Evolutionary conservation across 2,797 vertebrate species (phyloP), one percentile per base, ranked within the genome.

Genomic region (Spea hammondii): DNA sequence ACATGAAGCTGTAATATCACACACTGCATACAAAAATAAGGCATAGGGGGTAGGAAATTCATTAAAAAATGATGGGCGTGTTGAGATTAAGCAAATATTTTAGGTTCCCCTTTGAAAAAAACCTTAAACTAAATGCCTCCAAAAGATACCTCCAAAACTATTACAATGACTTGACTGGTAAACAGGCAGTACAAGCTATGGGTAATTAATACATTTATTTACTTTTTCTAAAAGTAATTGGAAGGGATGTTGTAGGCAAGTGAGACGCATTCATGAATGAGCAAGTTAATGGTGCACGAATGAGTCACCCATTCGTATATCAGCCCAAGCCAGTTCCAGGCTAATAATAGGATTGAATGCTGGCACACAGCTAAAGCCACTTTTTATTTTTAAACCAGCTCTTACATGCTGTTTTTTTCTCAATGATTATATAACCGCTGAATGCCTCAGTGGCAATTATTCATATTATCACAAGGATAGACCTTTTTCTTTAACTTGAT

Each of bases 311-410:
- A 14, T 46, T 12, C 55, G 49, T 73, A 47, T 68, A 72, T 51
- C 53, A 46, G 51, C 51, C 49, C 45, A 72, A 68, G 64, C 59
- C 48, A 47, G 10, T 14, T 51, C 65, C 48, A 11, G n/a, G 50
- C 49, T 82, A 78, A 82, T 68, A 69, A 82, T 51, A 78, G 70
- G 50, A 46, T 55, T 65, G 12, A 53, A 46, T 14, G 8, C 49
- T 9, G 48, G 7, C 62, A 48, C 5, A 47, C 54, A 57, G 55
- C 47, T 59, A 55, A 82, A 77, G 50, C 55, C 70, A 77, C 75
- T 77, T 78, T 77, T 78, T 77, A 74, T 60, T 68, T 74, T 68
- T 74, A 77, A 51, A 77, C 75, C 47, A 54, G 64, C 49, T 69
- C 74, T 11, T 32, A 9, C 75, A 65, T 70, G 70, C 64, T 62